Conservation (phyloP, 1,140 invertebrate genomes). For the Calephelis virginiensis region DNA sequence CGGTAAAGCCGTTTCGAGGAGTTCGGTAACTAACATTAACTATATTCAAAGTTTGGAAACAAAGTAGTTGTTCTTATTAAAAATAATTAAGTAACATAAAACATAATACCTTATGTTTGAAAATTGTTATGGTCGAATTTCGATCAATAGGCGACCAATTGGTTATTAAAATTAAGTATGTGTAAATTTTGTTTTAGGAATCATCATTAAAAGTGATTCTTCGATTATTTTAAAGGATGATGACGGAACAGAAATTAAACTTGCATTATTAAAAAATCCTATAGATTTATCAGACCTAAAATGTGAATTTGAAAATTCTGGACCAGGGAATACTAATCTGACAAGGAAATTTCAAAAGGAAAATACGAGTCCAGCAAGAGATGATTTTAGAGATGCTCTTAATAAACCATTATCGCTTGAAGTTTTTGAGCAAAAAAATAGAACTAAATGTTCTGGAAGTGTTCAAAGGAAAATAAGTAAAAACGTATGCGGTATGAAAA, state of each 20-base stretch:
- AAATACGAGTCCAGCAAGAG: constrained; percentile 4
- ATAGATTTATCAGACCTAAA: constrained; percentile 41
- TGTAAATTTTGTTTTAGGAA: constrained; percentile 54
- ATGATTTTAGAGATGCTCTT: not conserved
- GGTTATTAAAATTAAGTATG: not conserved
- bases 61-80: too few species aligned
- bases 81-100: too few species aligned
- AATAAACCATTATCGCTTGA: constrained; percentile 36
- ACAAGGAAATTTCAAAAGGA: constrained; percentile 2
- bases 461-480: not conserved
- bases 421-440: constrained; percentile 15
- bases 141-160: not conserved
- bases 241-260: constrained; percentile 44
- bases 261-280: constrained; percentile 46
- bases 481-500: not conserved
- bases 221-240: constrained; percentile 53
- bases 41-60: too few species aligned
- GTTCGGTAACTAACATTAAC: too few species aligned
- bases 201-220: constrained; percentile 49
- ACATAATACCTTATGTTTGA: too few species aligned
- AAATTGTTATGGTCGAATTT: too few species aligned
- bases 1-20: too few species aligned
- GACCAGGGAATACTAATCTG: not conserved
- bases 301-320: constrained; percentile 33
- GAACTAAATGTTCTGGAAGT: not conserved